A percentile compares a stretch with the other conserved stretches of the same genome.
These are phyloP conservation scores for Corydoras maculifer DNA, from an alignment of 2,113 vertebrate genomes.

Conservation along the genomic window DNA sequence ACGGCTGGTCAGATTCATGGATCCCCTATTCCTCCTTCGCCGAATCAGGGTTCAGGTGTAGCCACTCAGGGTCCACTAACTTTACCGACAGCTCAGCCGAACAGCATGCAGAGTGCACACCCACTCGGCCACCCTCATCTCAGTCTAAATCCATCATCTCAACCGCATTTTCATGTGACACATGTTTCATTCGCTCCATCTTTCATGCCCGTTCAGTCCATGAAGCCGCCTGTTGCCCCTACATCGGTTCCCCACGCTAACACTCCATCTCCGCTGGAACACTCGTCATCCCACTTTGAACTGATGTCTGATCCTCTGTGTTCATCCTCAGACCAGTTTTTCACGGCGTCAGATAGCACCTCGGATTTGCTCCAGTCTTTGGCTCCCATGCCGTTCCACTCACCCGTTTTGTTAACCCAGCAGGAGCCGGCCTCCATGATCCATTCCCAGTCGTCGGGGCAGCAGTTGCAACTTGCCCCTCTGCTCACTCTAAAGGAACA, in stretches of 20 bases:
- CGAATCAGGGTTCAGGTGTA: not conserved
- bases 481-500: conserved; percentile 34
- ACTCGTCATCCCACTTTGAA: conserved; percentile 23
- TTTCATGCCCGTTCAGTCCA: conserved; percentile 8
- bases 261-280: conserved; percentile 13
- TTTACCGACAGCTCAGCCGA: not conserved
- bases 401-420: conserved; percentile 25
- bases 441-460: conserved; percentile 19
- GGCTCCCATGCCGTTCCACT: conserved; percentile 22
- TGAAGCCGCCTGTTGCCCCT: conserved; percentile 22
- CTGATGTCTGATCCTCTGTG: conserved; percentile 20
- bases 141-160: conserved; percentile 7
- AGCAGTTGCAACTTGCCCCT: conserved; percentile 33
- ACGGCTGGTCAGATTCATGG: conserved; percentile 5
- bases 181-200: conserved; percentile 18
- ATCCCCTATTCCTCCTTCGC: conserved; percentile 5
- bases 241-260: conserved; percentile 6
- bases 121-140: not conserved
- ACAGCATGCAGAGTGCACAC: too few species aligned
- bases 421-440: conserved; percentile 19
- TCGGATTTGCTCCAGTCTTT: conserved; percentile 36
- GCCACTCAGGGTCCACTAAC: too few species aligned
- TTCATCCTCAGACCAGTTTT: conserved; percentile 30
- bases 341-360: conserved; percentile 21
- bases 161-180: conserved; percentile 15